A percentile compares a stretch with the other conserved stretches of the same genome.
phyloP scores from a whole-genome alignment of 1,140 invertebrate species.

The Brachionus sp. region DNA sequence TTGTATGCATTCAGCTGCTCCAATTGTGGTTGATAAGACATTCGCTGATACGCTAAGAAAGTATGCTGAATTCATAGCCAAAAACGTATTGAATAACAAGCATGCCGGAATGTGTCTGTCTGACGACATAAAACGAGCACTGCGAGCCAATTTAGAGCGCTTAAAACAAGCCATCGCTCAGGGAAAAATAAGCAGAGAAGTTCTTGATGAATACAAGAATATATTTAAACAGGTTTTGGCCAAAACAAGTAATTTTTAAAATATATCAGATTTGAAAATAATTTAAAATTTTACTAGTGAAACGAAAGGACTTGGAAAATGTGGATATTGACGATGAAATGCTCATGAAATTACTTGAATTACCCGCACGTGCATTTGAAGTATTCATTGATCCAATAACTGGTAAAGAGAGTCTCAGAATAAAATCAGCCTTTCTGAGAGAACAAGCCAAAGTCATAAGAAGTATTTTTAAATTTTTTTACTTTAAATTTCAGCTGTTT shows the following conservation, averaged over 20 bases:
- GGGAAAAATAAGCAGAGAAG: slow-evolving; percentile 33
- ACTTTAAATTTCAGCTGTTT: too few species aligned
- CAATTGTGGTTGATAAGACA: slow-evolving; percentile 22
- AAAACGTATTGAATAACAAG: slow-evolving; percentile 9
- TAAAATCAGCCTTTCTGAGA: background rate
- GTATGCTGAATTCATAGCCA: slow-evolving; percentile 30
- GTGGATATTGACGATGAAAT: slow-evolving; percentile 33
- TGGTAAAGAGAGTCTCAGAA: slow-evolving; percentile 24
- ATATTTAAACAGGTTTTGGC: slow-evolving; percentile 39
- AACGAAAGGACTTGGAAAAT: slow-evolving; percentile 41
- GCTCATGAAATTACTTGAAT: slow-evolving; percentile 9
- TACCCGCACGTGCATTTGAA: slow-evolving; percentile 37
- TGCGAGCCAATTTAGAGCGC: slow-evolving; percentile 36
- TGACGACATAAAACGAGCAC: slow-evolving; percentile 36
- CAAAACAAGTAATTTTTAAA: background rate
- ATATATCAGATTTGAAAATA: background rate
- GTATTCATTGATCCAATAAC: slow-evolving; percentile 37
- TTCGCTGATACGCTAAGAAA: slow-evolving; percentile 9
- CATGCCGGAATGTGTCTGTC: slow-evolving; percentile 19
- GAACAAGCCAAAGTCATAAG: slow-evolving; percentile 33
- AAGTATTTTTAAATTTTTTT: slow-evolving; percentile 22
- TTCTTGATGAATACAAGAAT: slow-evolving; percentile 42
- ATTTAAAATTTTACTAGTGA: background rate
- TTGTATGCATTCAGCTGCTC: background rate
- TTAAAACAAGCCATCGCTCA: slow-evolving; percentile 36